phyloP scores from a whole-genome alignment of 1,140 invertebrate species.

The Lineus longissimus region DNA sequence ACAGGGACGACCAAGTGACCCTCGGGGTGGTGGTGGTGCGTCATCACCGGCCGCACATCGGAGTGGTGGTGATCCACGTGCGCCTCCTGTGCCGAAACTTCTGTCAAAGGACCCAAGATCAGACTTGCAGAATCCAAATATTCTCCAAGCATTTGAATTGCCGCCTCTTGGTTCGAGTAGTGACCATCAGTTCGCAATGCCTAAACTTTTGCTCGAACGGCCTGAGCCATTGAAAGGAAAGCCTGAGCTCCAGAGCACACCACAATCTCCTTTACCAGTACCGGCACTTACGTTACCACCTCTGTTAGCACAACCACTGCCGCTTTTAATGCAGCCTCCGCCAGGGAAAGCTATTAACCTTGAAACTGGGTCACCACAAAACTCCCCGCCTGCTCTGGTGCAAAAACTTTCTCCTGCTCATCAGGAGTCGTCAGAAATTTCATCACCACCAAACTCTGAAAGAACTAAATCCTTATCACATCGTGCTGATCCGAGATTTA shows the following conservation, averaged over 20 bases:
- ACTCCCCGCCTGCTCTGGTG: too few species aligned
- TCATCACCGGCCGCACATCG: conserved; percentile 11
- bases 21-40: conserved; percentile 5
- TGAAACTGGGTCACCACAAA: too few species aligned
- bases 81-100: conserved; percentile 9
- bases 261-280: neutral
- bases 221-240: too few species aligned
- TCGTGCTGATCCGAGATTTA: conserved; percentile 46
- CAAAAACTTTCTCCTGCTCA: too few species aligned
- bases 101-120: neutral
- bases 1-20: conserved; percentile 14
- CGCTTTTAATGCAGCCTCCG: neutral
- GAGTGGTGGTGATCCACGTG: neutral
- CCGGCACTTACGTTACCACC: neutral
- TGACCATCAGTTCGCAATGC: conserved; percentile 1
- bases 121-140: neutral
- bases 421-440: too few species aligned
- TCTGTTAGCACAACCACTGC: conserved; percentile 13
- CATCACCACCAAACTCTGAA: too few species aligned
- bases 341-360: too few species aligned
- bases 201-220: too few species aligned
- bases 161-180: neutral
- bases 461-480: conserved; percentile 27
- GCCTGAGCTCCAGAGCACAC: neutral
- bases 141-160: neutral